These are phyloP conservation scores for Diarsia brunnea DNA, from an alignment of 2,888 invertebrate species.

Conservation along the genomic window DNA sequence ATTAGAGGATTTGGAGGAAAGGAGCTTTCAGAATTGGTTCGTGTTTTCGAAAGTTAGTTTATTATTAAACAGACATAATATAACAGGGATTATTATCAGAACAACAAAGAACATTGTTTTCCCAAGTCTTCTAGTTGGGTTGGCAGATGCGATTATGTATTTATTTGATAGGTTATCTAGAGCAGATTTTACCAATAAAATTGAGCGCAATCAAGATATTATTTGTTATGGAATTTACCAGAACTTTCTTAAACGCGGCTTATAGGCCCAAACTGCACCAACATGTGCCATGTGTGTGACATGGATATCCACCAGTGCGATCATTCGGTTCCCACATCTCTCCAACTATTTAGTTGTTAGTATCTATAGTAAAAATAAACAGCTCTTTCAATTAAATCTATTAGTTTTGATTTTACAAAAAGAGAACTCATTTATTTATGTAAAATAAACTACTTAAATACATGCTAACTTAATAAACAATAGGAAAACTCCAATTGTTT, in stretches of 20 bases:
- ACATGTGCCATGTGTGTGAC: neutral
- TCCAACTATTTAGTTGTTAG: neutral
- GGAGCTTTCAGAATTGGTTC: constrained; percentile 19
- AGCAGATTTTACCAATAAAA: neutral
- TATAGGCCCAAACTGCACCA: neutral
- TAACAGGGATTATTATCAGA: constrained; percentile 5
- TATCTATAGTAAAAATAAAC: neutral
- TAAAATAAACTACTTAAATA: no score
- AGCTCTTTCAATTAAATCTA: neutral
- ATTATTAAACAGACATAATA: constrained; percentile 24
- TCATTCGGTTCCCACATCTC: neutral
- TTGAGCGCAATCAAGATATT: neutral
- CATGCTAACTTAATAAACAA: no score
- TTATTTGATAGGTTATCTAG: neutral
- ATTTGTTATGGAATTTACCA: neutral
- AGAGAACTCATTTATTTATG: no score
- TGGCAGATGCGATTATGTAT: neutral
- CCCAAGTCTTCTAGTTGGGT: neutral
- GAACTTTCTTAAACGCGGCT: neutral
- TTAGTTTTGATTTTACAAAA: neutral
- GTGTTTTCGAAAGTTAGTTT: constrained; percentile 14
- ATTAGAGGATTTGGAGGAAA: constrained; percentile 7
- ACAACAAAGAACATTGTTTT: constrained; percentile 8
- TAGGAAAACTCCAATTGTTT: no score
- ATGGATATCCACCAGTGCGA: neutral